Evolutionary conservation across 2,888 invertebrate species (phyloP), one percentile per base, ranked within the genome.

Genomic region (Odontocerum albicorne): DNA sequence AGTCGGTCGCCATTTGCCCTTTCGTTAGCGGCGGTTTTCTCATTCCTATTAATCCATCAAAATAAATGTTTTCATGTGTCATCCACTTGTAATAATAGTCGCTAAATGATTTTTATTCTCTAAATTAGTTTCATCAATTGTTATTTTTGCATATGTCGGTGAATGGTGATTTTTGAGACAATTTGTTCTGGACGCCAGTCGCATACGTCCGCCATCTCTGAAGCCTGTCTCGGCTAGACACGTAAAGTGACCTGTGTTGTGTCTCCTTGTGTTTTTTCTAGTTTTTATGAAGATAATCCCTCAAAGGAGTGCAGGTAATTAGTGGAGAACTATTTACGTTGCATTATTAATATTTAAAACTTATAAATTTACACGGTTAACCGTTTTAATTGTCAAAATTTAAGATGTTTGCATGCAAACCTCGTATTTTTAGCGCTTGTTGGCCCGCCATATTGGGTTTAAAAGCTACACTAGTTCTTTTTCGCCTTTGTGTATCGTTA

Each of bases 401-500:
- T 17, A 22, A 40, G 45, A 47, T 59, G 59, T 59, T 59, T 59
- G 74, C 68, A 70, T 73, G 74, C 71, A 66, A 69, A 70, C 76
- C 74, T 74, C 76, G 75, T 77, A 77, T 77, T 77, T 77, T 78
- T 78, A 78, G 62, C 45, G 55, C 53, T 66, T 66, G 79, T 81
- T 75, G 79, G 77, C 80, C 83, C 83, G 84, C 84, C 84, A 84
- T 84, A 82, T 83, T 83, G 83, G 82, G 79, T 79, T 80, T 80
- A 77, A 76, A 79, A 77, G 74, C 70, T 75, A 72, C 74, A n/a
- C 75, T 64, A 64, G 65, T 64, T 64, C 64, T 64, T 68, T 65
- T 67, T 64, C 58, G 52, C 63, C 61, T 43, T 56, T 51, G 53
- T 47, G 54, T 35, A 42, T 35, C 44, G 46, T 49, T 31, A 35